Base-by-base conservation (phyloP, 2,113 vertebrate species). In the Siniperca chuatsi region DNA sequence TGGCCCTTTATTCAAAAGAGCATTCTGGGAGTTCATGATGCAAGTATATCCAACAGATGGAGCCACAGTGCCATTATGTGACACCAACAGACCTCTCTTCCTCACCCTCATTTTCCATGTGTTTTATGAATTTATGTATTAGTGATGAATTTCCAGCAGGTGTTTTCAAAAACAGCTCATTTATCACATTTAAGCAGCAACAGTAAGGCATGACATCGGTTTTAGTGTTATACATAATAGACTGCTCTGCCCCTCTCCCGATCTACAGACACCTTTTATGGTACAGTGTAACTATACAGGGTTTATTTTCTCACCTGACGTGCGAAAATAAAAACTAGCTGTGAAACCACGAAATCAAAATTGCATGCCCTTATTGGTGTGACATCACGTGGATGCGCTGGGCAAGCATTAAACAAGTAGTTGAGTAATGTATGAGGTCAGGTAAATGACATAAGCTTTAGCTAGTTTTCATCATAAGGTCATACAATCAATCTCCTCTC, bases 11-110 rank as follows among this genome's bases (percentile, higher is more conserved):
- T 60, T 60, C 5, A 40, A 64, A 40, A 35, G 3, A 10, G 2
- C 15, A 48, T 33, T 62, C 42, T 62, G 33, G 1, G 6, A 16
- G 23, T 16, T 61, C 6, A 25, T 66, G n/a, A 23, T 37, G 15
- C 16, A 3, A 25, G 9, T 11, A 33, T 15, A 40, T 58, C 81
- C 88, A 84, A 12, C 81, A 91, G 90, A 75, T 73, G 90, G 86
- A 35, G 64, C 70, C 61, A 66, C 4, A 20, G 52, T 60, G 7
- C n/a, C 5, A 46, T 2, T 52, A 29, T 2, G 33, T 60, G 40
- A 35, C 0, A 15, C 35, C 35, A 37, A 37, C 35, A 37, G 35
- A 37, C 35, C 35, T 37, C 29, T 29, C 29, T 29, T 29, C 1
- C 29, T 3, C 35, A 0, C 35, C 5, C 35, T 37, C 5, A 29